These are phyloP conservation scores for Sebastes variabilis DNA, from an alignment of 2,797 vertebrate genomes.

Conservation along the genomic window DNA sequence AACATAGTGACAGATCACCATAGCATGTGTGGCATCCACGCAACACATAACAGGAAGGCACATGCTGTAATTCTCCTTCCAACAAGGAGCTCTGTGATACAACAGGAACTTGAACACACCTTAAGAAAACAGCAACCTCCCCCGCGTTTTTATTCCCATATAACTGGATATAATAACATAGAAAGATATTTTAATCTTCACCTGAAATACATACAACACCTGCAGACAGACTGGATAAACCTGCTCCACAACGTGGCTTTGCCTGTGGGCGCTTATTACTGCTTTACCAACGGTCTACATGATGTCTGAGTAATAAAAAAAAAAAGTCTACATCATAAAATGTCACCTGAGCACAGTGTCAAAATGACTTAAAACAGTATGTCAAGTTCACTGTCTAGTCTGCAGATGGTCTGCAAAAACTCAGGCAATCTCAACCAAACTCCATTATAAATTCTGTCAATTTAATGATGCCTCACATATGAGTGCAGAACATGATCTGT, in stretches of 20 bases:
- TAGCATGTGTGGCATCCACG: background rate
- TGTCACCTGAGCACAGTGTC: background rate
- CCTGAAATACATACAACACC: background rate
- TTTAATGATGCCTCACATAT: background rate
- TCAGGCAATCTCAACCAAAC: background rate
- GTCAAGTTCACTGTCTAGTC: background rate
- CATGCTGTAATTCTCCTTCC: background rate
- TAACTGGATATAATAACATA: background rate
- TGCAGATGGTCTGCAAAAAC: background rate
- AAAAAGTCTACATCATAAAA: background rate
- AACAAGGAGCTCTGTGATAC: background rate
- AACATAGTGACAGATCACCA: background rate
- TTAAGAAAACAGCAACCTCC: background rate
- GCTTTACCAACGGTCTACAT: conserved; percentile 14
- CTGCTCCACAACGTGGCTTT: background rate
- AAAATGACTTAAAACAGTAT: background rate
- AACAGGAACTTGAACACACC: conserved; percentile 1
- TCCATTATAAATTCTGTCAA: background rate
- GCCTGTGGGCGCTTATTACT: background rate
- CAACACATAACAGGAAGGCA: background rate
- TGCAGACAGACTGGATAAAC: conserved; percentile 16
- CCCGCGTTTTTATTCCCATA: background rate
- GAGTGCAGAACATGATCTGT: too few relatives aligned
- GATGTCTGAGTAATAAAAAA: background rate
- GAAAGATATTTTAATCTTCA: background rate